Evolutionary conservation across 2,888 invertebrate species (phyloP).

Genomic region (Scrobipalpa costella): DNA sequence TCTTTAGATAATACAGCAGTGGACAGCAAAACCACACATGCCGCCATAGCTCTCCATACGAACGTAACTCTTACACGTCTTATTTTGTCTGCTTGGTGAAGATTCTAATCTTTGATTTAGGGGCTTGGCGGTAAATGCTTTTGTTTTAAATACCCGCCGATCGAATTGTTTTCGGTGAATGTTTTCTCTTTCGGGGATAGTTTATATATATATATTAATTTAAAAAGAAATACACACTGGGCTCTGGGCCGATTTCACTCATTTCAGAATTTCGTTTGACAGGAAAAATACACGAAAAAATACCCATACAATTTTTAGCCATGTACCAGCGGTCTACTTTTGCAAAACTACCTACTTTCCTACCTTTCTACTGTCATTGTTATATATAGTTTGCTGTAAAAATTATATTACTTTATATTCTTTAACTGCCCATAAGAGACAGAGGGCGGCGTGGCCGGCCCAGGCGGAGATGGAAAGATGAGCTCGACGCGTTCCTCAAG

Average conservation of each 20-base stretch:
- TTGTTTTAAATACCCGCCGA: slow-evolving; percentile 25
- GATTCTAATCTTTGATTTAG: slow-evolving; percentile 62
- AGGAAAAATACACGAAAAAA: background rate
- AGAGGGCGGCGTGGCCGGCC: no score
- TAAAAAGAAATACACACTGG: no score
- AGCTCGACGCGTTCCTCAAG: no score
- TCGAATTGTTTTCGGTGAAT: slow-evolving; percentile 21
- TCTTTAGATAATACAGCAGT: background rate
- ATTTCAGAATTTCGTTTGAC: no score
- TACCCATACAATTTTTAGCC: background rate
- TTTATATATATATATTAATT: no score
- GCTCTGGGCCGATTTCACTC: no score
- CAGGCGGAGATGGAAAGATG: no score
- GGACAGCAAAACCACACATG: background rate
- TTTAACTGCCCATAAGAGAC: no score
- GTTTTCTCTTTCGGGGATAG: slow-evolving; percentile 9
- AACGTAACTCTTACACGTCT: slow-evolving; percentile 36
- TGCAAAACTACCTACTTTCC: background rate
- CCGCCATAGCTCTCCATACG: background rate
- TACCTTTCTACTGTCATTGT: background rate
- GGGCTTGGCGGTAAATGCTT: slow-evolving; percentile 40
- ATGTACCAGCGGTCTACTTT: no score
- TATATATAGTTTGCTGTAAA: no score
- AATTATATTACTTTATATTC: no score
- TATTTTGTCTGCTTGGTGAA: slow-evolving; percentile 57